Evolutionary conservation across 2,113 vertebrate species (phyloP), one percentile per base, ranked within the genome.

Genomic region (Argyrosomus japonicus): DNA sequence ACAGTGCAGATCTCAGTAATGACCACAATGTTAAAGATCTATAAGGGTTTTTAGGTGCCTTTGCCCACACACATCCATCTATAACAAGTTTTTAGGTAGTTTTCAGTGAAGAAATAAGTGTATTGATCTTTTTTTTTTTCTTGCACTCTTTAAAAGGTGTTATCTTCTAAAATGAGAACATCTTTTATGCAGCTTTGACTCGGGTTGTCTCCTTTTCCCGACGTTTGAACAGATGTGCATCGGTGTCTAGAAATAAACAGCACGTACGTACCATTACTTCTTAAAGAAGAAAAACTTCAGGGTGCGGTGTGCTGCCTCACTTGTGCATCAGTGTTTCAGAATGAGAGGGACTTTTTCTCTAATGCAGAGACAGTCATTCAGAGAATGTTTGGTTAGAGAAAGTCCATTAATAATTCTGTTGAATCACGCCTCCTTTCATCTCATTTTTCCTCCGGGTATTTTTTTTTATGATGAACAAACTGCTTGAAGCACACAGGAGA

Each of bases 381-480:
- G 88, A 92, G 86, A 93, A 47, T 61, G 68, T 48, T 79, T 65
- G 67, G 85, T 85, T 69, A 88, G 87, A 93, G 91, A 92, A 92
- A 92, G 89, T 91, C 87, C 87, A 90, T 90, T 87, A 91, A 87
- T 90, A 89, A 76, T 92, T 88, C 79, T 70, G 77, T 60, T 87
- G 82, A 88, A 82, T 88, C 73, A 61, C 82, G 80, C 80, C 15
- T 29, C 29, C 27, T 88, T 81, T 81, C 54, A 40, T 74, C 68
- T 85, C 58, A 79, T 85, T 84, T 88, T 89, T 75, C 70, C 86
- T 75, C 21, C 7, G 81, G 82, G 75, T 89, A 18, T 81, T 83
- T 89, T 83, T 89, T 77, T 84, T 88, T 36, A 53, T 72, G 67
- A 72, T 83, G 53, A 77, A 65, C 69, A 64, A 80, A 69, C 48